phyloP scores from a whole-genome alignment of 2,113 vertebrate genomes.

The Podiceps cristatus region DNA sequence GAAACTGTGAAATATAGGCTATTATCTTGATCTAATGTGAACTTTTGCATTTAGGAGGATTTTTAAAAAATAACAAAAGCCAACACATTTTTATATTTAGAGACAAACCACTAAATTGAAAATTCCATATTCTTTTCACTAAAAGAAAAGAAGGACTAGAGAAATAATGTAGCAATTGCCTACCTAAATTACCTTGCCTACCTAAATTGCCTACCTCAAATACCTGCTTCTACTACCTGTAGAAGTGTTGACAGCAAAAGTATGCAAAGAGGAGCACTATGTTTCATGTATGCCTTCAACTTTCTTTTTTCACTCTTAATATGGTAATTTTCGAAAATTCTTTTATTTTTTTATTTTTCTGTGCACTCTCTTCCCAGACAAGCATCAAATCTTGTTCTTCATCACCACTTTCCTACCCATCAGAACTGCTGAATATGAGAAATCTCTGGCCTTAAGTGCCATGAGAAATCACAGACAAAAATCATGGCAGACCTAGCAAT shows the following conservation, averaged over 20 bases:
- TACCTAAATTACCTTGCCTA: background rate
- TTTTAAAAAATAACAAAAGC: background rate
- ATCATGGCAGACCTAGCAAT: background rate
- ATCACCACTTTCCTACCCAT: background rate
- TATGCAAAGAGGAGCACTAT: rapidly evolving
- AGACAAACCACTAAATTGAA: background rate
- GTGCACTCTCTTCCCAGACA: background rate
- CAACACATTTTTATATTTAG: background rate
- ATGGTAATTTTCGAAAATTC: background rate
- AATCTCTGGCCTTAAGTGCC: background rate
- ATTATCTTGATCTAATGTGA: background rate
- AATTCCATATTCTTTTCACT: background rate
- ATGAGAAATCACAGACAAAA: background rate
- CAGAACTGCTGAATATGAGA: background rate
- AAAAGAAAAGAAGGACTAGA: background rate
- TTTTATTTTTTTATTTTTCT: background rate
- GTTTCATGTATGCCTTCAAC: background rate
- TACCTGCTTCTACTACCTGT: background rate
- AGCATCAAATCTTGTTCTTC: background rate
- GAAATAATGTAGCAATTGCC: background rate
- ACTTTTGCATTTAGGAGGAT: background rate
- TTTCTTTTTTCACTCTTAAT: background rate
- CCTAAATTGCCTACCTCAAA: background rate
- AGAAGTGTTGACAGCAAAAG: background rate
- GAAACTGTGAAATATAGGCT: background rate